Conservation (phyloP, 2,888 invertebrate genomes). For the Acanthosepion pharaonis region DNA sequence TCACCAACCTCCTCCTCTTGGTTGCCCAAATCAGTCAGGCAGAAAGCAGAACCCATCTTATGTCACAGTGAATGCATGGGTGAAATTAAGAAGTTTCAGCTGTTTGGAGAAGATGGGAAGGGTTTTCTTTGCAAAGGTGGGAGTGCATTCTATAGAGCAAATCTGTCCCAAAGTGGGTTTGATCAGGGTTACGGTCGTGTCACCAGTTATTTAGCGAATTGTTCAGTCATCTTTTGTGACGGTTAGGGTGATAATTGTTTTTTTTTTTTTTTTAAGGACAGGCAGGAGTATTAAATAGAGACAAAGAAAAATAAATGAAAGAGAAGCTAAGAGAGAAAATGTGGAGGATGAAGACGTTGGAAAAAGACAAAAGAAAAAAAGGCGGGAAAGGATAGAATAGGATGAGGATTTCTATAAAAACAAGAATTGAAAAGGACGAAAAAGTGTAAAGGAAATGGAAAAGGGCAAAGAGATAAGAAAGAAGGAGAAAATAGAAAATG, state of each 20-base stretch:
- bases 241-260: neutral
- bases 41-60: neutral
- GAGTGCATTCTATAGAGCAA: neutral
- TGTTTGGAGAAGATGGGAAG: neutral
- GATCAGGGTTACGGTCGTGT: neutral
- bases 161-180: neutral
- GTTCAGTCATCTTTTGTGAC: neutral
- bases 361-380: neutral
- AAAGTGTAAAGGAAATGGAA: too few relatives aligned
- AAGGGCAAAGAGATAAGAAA: too few relatives aligned
- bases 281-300: neutral
- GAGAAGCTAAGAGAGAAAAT: neutral
- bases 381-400: neutral
- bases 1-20: neutral
- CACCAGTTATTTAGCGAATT: neutral
- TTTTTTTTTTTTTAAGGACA: neutral
- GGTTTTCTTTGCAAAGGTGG: neutral
- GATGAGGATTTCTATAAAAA: too few relatives aligned
- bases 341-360: neutral
- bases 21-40: neutral
- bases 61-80: conserved; percentile 15
- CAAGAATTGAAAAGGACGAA: too few relatives aligned
- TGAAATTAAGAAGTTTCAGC: conserved; percentile 14
- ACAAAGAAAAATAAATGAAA: neutral
- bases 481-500: too few relatives aligned